These are phyloP conservation scores for Drosophila persimilis DNA, from an alignment of 1,140 invertebrate genomes.

Conservation along the genomic window DNA sequence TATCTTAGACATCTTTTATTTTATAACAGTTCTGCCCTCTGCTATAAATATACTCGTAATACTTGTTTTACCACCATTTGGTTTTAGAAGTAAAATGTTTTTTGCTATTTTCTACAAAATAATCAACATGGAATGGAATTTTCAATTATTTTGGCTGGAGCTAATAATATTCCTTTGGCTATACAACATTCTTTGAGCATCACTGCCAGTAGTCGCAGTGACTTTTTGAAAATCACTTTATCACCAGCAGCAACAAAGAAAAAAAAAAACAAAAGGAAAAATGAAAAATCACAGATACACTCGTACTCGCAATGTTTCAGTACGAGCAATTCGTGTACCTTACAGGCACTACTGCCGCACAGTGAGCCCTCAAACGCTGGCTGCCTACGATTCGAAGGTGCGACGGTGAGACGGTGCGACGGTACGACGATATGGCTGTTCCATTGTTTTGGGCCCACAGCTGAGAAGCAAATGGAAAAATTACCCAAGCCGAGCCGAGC, in stretches of 20 bases:
- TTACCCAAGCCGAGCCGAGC: slow-evolving; percentile 68
- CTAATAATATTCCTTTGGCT: no score
- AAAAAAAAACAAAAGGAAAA: slow-evolving; percentile 8
- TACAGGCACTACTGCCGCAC: slow-evolving; percentile 31
- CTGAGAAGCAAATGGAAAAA: slow-evolving; percentile 75
- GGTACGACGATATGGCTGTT: slow-evolving; percentile 13
- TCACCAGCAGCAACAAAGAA: slow-evolving; percentile 13
- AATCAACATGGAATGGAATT: no score
- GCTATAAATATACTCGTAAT: no score
- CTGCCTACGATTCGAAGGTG: slow-evolving; percentile 32
- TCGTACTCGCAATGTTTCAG: slow-evolving; percentile 9
- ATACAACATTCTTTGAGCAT: slow-evolving; percentile 28
- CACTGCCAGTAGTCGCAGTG: slow-evolving; percentile 37
- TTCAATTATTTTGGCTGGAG: no score
- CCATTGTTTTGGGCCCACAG: slow-evolving; percentile 78
- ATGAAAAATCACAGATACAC: slow-evolving; percentile 43
- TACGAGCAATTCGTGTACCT: slow-evolving; percentile 12
- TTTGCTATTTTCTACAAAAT: no score
- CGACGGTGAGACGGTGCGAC: slow-evolving; percentile 28
- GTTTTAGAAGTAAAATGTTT: no score
- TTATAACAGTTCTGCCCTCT: neutral
- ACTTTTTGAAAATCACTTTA: slow-evolving; percentile 48
- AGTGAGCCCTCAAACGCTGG: slow-evolving; percentile 58
- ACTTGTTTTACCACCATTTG: no score
- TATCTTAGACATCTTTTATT: no score